These are phyloP conservation scores for Nebria salina DNA, from an alignment of 2,888 invertebrate genomes.

Conservation along the genomic window DNA sequence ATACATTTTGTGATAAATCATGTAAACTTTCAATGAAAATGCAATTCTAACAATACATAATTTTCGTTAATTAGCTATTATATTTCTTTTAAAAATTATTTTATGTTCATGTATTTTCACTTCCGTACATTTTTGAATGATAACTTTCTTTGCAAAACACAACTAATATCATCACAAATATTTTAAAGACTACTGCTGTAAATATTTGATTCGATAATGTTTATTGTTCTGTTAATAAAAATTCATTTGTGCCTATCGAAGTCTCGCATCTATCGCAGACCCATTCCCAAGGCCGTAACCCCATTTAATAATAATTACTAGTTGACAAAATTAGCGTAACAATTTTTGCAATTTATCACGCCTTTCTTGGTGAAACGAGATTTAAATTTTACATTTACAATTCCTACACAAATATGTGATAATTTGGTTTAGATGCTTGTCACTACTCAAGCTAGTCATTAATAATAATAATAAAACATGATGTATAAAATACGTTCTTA, in stretches of 20 bases:
- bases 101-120: background rate
- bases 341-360: background rate
- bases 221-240: slow-evolving; percentile 29
- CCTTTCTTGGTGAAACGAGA: background rate
- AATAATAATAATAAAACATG: no score
- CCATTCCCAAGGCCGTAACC: slow-evolving; percentile 22
- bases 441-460: background rate
- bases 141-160: background rate
- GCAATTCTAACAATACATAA: no score
- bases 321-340: slow-evolving; percentile 6
- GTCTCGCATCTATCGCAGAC: slow-evolving; percentile 17
- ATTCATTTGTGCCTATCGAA: slow-evolving; percentile 29
- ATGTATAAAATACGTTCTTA: no score
- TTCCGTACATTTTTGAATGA: background rate
- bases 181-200: background rate
- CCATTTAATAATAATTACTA: slow-evolving; percentile 24
- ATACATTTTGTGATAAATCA: background rate
- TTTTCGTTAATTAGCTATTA: background rate
- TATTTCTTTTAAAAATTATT: background rate
- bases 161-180: background rate
- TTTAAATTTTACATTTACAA: background rate
- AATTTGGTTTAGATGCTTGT: background rate
- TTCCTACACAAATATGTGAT: background rate
- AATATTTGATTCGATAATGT: slow-evolving; percentile 26
- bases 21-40: no score